Base-by-base conservation (phyloP, 2,888 invertebrate genomes). In the Automeris io region DNA sequence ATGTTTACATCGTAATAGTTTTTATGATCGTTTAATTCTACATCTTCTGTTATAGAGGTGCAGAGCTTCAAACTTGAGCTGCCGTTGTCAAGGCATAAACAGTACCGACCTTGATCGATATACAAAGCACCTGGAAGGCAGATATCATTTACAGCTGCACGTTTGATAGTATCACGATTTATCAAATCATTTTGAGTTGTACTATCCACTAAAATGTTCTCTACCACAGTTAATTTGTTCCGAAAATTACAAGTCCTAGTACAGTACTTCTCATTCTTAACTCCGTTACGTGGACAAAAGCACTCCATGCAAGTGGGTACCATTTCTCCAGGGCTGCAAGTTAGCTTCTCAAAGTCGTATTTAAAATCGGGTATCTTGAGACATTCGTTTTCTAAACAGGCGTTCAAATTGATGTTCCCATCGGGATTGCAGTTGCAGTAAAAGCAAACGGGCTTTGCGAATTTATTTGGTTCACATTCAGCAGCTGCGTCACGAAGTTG, bases 231-330 rank as follows among this genome's bases (percentile, higher is more conserved):
- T 2, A 82, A 45, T 50, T 75, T 81, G 24, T 58, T 70, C 42
- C 65, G 54, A 26, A 65, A 46, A 0, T 73, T 69, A 47, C 85
- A 85, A 12, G 54, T 48, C 45, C 54, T 68, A 0, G 80, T 67
- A 33, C 85, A 85, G 43, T 75, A 80, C 33, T 58, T 67, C 9
- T 55, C 49, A 18, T 52, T 43, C 0, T 63, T 73, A 1, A 54
- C 24, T 5, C 74, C 73, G 26, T 61, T 60, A 5, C 48, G 47
- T 3, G 68, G 52, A 44, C 85, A 85, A 38, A 82, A 74, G 41
- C 83, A 85, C 53, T 83, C 75, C 6, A 61, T 57, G 35, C 85
- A 85, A 18, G 64, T 51, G 2, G 79, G 68, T 0, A 80, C 63
- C 46, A 78, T 55, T 58, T 82, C 80, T 5, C 75, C 79, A 1